A percentile compares a stretch with the other conserved stretches of the same genome.
Evolutionary conservation across 2,113 vertebrate genomes (phyloP).

Genomic region (Gobiocypris rarus): DNA sequence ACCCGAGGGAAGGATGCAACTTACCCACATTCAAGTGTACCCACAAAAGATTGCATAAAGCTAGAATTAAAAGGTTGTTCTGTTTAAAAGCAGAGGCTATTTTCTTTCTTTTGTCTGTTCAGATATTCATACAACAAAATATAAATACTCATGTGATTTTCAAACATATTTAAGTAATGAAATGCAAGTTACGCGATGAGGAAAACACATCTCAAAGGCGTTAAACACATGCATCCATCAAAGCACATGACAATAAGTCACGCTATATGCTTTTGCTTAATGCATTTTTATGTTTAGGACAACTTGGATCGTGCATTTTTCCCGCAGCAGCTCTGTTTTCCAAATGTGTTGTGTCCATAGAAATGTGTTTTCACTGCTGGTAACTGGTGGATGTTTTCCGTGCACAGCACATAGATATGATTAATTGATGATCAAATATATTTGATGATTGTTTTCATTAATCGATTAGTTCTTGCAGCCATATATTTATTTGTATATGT

Average conservation of each 20-base stretch:
- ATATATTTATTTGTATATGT: background rate
- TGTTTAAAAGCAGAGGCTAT: no score
- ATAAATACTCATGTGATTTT: no score
- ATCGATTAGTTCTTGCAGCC: background rate
- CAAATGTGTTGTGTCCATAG: no score
- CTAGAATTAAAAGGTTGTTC: no score
- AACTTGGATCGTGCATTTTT: background rate
- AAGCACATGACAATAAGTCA: no score
- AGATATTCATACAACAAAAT: no score
- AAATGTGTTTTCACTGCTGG: no score
- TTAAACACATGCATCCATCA: background rate
- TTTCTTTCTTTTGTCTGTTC: no score
- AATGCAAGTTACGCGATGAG: background rate
- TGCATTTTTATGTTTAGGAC: background rate
- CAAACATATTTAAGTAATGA: background rate
- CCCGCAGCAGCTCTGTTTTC: background rate
- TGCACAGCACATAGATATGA: background rate
- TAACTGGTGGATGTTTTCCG: background rate
- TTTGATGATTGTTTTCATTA: background rate
- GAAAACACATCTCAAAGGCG: background rate
- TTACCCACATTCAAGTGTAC: no score
- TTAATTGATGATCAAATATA: background rate
- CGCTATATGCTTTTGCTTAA: background rate
- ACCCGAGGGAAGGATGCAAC: no score
- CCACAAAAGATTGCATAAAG: no score